A percentile compares a stretch with the other conserved stretches of the same genome.
phyloP scores from a whole-genome alignment of 2,888 invertebrate genomes.

The Oscheius sp. region DNA sequence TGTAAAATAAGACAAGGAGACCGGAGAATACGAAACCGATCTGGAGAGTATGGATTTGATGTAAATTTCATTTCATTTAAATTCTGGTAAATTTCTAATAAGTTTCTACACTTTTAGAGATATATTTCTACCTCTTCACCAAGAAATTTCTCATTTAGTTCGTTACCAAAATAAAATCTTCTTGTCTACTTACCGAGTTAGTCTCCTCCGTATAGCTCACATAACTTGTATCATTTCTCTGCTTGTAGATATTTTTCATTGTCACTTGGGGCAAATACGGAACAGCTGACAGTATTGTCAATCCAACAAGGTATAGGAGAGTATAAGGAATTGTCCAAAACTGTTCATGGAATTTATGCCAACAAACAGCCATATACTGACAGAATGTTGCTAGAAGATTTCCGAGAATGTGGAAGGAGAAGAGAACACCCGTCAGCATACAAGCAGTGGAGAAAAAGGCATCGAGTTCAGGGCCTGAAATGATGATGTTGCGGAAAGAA shows the following conservation, averaged over 20 bases:
- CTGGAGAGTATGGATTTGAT: background rate
- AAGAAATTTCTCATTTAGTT: too few relatives aligned
- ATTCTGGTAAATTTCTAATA: too few relatives aligned
- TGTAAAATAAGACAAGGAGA: background rate
- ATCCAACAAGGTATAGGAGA: background rate
- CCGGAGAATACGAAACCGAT: background rate
- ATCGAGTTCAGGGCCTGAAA: conserved; percentile 17
- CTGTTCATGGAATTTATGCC: conserved; percentile 2
- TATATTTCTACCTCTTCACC: too few relatives aligned
- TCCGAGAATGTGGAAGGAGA: conserved; percentile 9
- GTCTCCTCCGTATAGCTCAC: background rate
- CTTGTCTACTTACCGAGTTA: background rate
- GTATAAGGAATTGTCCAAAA: background rate
- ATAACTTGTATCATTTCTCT: background rate
- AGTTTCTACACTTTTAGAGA: too few relatives aligned
- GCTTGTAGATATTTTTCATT: background rate
- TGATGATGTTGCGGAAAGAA: too few relatives aligned
- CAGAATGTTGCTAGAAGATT: conserved; percentile 11
- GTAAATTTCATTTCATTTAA: too few relatives aligned
- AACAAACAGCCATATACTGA: conserved; percentile 13
- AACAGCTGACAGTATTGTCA: background rate
- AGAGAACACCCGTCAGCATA: background rate
- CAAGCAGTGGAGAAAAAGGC: background rate
- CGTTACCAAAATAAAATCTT: too few relatives aligned
- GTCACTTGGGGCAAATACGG: background rate